These are phyloP conservation scores for Corvus cornix DNA, from an alignment of 2,113 vertebrate species.

Conservation along the genomic window DNA sequence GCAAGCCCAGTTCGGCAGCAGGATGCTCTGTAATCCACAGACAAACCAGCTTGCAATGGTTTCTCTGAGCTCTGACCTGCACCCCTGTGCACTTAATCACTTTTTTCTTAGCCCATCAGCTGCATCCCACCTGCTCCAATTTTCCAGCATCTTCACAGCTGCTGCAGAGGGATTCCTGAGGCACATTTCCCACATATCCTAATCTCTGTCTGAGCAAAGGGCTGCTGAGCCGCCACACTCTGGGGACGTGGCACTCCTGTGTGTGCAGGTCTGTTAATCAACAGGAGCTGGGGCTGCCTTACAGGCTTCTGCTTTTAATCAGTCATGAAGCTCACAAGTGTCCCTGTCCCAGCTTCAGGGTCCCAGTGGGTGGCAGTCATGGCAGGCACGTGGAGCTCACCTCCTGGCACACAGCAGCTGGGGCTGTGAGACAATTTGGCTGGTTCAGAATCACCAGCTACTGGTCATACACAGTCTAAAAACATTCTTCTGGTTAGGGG, in stretches of 20 bases:
- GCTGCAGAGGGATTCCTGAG: not conserved
- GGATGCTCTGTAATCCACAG: not conserved
- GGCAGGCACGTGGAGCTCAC: not conserved
- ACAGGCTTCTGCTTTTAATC: not conserved
- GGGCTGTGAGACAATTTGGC: not conserved
- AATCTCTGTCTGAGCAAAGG: not conserved
- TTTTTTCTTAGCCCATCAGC: not conserved
- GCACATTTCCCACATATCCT: not conserved
- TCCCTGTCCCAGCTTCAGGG: not conserved
- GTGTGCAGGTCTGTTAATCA: not conserved
- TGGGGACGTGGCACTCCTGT: accelerated
- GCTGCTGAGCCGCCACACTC: not conserved
- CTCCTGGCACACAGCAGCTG: not conserved
- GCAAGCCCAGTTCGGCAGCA: not conserved
- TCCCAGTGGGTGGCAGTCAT: not conserved
- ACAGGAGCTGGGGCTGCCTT: not conserved
- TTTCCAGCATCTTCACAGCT: not conserved
- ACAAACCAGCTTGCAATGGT: not conserved
- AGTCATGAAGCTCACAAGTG: not conserved
- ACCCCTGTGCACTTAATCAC: not conserved
- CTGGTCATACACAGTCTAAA: not conserved
- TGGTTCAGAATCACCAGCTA: not conserved
- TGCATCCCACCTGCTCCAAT: not conserved
- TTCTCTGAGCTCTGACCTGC: not conserved
- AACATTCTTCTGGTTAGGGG: not conserved